A percentile compares a stretch with the other conserved stretches of the same genome.
phyloP scores from a whole-genome alignment of 2,888 invertebrate genomes.

The Meiosimyza platycephala region DNA sequence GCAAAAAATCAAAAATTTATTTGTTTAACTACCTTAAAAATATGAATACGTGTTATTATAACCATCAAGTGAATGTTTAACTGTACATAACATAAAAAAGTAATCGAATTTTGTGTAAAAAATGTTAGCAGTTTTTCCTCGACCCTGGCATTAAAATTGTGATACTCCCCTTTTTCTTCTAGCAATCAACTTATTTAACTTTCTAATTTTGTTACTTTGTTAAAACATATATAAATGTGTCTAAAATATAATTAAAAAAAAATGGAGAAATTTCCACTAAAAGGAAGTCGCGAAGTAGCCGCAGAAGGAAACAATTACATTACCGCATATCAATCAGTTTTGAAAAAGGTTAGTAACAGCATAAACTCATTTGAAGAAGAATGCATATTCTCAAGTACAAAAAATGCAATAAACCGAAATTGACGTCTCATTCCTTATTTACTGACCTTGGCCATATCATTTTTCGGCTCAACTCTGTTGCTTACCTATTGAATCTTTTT shows the following conservation, averaged over 20 bases:
- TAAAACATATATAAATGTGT: too few relatives aligned
- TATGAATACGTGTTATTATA: slow-evolving; percentile 30
- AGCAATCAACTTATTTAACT: too few relatives aligned
- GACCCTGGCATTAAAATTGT: too few relatives aligned
- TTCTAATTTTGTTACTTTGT: too few relatives aligned
- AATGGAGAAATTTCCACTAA: slow-evolving; percentile 81
- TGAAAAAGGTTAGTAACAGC: slow-evolving; percentile 69
- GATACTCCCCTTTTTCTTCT: too few relatives aligned
- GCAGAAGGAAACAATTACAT: slow-evolving; percentile 68
- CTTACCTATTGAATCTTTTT: too few relatives aligned
- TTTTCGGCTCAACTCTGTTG: too few relatives aligned
- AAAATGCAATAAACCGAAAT: too few relatives aligned
- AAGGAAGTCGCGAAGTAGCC: slow-evolving; percentile 69
- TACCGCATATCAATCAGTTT: slow-evolving; percentile 73
- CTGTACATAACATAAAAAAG: neutral
- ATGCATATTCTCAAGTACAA: neutral
- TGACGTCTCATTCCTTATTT: too few relatives aligned
- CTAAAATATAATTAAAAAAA: slow-evolving; percentile 23
- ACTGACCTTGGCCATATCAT: too few relatives aligned
- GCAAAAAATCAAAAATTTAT: slow-evolving; percentile 16
- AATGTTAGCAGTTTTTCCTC: too few relatives aligned
- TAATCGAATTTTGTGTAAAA: too few relatives aligned
- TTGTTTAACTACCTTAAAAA: slow-evolving; percentile 28
- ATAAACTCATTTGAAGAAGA: neutral
- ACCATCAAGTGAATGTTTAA: neutral